phyloP scores from a whole-genome alignment of 1,140 invertebrate genomes.

The Xylocopa sonorina region DNA sequence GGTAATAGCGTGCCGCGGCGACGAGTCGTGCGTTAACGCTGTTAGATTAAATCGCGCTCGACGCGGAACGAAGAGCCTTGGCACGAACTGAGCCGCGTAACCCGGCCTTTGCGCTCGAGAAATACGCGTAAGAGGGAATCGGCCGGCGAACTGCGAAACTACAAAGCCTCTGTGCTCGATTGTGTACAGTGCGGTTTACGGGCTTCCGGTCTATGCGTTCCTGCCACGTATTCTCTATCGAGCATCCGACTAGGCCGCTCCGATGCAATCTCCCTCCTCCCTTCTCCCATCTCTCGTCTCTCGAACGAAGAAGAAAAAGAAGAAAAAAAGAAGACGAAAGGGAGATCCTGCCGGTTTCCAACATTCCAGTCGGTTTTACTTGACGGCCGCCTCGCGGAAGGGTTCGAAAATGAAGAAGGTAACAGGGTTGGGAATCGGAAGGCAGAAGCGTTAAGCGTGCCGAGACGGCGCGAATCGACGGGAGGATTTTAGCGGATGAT shows the following conservation, averaged over 20 bases:
- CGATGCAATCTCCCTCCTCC: slow-evolving; percentile 24
- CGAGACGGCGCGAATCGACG: not conserved
- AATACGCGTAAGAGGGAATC: slow-evolving; percentile 57
- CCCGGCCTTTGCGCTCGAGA: slow-evolving; percentile 39
- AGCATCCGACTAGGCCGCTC: slow-evolving; percentile 26
- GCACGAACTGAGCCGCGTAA: slow-evolving; percentile 31
- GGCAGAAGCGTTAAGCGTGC: not conserved
- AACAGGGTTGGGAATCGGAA: not conserved
- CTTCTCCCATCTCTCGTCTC: too few relatives aligned
- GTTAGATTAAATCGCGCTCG: slow-evolving; percentile 41
- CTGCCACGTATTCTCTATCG: slow-evolving; percentile 6
- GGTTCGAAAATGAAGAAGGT: too few relatives aligned
- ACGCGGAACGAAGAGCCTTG: slow-evolving; percentile 20
- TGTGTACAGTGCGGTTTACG: slow-evolving; percentile 58
- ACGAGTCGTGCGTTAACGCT: slow-evolving; percentile 33
- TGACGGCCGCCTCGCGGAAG: too few relatives aligned
- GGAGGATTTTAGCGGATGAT: slow-evolving; percentile 10
- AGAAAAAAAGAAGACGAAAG: too few relatives aligned
- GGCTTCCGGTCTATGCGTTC: slow-evolving; percentile 42
- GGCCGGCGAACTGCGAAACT: slow-evolving; percentile 38
- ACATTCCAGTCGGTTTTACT: too few relatives aligned
- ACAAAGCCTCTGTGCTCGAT: slow-evolving; percentile 44
- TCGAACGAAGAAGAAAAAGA: too few relatives aligned
- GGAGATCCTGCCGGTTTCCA: too few relatives aligned
- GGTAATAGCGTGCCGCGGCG: not conserved